Conservation (phyloP, 2,797 vertebrate species). For the Vireo griseus region DNA sequence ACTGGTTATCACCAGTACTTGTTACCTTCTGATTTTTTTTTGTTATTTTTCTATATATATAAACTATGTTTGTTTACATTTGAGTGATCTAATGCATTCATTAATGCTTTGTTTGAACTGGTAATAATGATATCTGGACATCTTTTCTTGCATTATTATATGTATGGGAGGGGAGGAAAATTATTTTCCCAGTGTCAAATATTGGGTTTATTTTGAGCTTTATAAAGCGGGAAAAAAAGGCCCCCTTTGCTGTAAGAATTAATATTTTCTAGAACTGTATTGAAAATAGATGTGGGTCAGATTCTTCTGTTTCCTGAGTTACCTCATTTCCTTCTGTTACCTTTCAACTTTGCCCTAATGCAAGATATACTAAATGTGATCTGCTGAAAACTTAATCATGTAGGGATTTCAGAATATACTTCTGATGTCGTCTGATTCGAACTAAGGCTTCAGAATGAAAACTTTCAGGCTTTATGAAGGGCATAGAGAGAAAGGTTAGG, state of each 20-base stretch:
- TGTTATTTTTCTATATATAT: not conserved
- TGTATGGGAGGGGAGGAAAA: not conserved
- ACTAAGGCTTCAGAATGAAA: not conserved
- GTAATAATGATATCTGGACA: not conserved
- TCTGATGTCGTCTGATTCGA: not conserved
- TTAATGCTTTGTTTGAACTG: constrained; percentile 2
- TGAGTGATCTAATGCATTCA: not conserved
- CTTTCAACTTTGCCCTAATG: not conserved
- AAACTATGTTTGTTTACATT: not conserved
- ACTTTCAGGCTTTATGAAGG: not conserved
- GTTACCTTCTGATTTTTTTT: not conserved
- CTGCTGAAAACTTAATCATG: not conserved
- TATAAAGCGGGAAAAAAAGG: not conserved
- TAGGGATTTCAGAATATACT: not conserved
- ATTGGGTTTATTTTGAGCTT: not conserved
- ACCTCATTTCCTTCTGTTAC: not conserved
- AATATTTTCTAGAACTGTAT: not conserved
- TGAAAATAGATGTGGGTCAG: not conserved
- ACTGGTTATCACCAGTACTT: not conserved
- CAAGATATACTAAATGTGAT: not conserved
- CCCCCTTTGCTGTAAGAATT: not conserved
- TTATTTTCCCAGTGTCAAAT: not conserved
- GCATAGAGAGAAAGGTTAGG: not conserved
- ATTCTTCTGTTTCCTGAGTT: not conserved
- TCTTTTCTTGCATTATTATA: not conserved